Evolutionary conservation across 2,797 vertebrate species (phyloP).

Genomic region (Eptatretus atami): DNA sequence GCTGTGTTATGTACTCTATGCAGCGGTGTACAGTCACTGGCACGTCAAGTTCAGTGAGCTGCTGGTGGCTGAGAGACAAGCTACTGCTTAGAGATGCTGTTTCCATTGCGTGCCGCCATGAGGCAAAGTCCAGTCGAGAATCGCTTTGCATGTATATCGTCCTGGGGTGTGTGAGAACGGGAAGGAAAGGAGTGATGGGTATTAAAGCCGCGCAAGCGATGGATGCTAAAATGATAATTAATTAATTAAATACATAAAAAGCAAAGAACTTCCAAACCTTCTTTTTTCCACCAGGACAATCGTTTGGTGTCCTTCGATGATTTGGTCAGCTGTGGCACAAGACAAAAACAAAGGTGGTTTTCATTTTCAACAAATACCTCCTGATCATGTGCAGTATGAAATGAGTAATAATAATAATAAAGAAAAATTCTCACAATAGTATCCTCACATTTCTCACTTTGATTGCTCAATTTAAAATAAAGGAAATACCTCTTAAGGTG

Average conservation of each 20-base stretch:
- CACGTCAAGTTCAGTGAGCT: slow-evolving; percentile 64
- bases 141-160: slow-evolving; percentile 60
- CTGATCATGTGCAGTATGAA: no score
- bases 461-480: slow-evolving; percentile 4
- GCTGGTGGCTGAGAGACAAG: slow-evolving; percentile 50
- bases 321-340: slow-evolving; percentile 26
- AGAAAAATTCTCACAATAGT: no score
- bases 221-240: neutral
- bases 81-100: slow-evolving; percentile 44
- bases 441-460: no score
- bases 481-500: neutral
- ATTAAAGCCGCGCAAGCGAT: no score
- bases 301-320: slow-evolving; percentile 54
- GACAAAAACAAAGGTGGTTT: slow-evolving; percentile 15
- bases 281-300: slow-evolving; percentile 69
- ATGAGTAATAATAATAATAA: no score
- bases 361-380: no score
- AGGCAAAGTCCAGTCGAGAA: slow-evolving; percentile 30
- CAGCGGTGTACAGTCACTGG: slow-evolving; percentile 92
- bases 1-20: slow-evolving; percentile 82
- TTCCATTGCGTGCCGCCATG: slow-evolving; percentile 48
- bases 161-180: slow-evolving; percentile 16
- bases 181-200: neutral
- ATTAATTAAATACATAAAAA: no score
- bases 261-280: slow-evolving; percentile 20